Base-by-base conservation (phyloP, 2,888 invertebrate species). In the Amphipoea lucens region DNA sequence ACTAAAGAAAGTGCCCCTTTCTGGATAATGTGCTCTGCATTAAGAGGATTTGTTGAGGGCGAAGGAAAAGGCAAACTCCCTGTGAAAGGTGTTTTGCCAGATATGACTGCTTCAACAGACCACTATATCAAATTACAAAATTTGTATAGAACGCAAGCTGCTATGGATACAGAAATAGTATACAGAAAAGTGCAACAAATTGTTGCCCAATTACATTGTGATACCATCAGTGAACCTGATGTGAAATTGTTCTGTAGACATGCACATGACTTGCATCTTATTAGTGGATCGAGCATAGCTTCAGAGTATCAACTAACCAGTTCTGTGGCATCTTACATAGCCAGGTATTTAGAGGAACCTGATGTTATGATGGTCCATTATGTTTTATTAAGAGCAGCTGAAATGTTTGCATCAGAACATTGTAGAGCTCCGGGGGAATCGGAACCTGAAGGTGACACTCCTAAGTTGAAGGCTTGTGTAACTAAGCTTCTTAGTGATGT, bases 81-180 rank as follows among this genome's bases (percentile, higher is more conserved):
- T 11, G 94, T 99, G 9, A 97, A 98, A 90, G 99, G 99, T 42
- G 97, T 98, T 14, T 96, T 99, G 67, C 99, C 99, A 4, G 99
- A 99, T 92, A 99, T 99, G 99, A 99, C 99, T 6, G 98, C 99
- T 3, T 99, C 99, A 89, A 99, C 99, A 7, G 98, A 98, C 82
- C 98, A 98, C 90, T 99, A 99, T 94, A 98, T 99, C 69, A 97
- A 98, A 83, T 97, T 99, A 76, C 99, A 99, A 94, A 98, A 98
- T 94, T 97, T 99, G 94, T 99, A 99, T 93, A 98, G 98, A 81
- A 98, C 98, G 62, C 98, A 99, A 95, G 99, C 99, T 0, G 96
- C 98, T 72, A 97, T 97, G 84, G 99, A 99, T 96, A 97, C 98
- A 0, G 98, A 99, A 93, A 97, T 97, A 73, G 98, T 99, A 11